Evolutionary conservation across 2,888 invertebrate species (phyloP), one percentile per base, ranked within the genome.

Genomic region (Drosophila acutilabella): DNA sequence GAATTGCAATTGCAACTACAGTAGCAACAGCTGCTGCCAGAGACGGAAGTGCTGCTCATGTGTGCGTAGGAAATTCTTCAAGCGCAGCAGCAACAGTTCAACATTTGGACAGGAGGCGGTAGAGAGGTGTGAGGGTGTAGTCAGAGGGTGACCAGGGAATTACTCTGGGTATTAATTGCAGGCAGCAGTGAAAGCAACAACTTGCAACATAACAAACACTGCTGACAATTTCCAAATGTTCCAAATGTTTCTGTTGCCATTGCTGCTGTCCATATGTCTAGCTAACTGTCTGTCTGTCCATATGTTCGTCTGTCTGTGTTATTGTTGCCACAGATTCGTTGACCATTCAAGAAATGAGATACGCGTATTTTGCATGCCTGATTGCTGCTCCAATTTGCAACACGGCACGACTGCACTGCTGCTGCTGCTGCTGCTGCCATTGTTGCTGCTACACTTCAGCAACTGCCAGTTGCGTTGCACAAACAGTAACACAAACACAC

Each of bases 391-490:
- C 74, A 72, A 65, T 78, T 80, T 62, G 65, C 48, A 64, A 58
- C 78, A 77, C 64, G 73, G 50, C 60, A 67, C 40, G 61, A 40
- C 57, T 38, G 26, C 42, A 58, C 54, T 64, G 80, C 56, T 67
- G 66, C 67, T 66, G 79, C 80, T n/a, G n/a, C n/a, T n/a, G n/a
- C 20, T 66, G 77, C 82, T 26, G 26, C 47, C 48, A 60, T 58
- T 64, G 80, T 61, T 67, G 69, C 68, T 66, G 80, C 82, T 66
- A 79, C 82, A 79, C 86, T 77, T 54, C 68, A 85, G 82, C 80
- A 72, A 74, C 80, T 82, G 64, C 41, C 88, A 77, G 41, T 58
- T 23, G 61, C 61, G 74, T 80, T 88, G 80, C 77, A 85, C 68
- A 88, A 81, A 78, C 56, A 64, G 26, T 40, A 41, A 53, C 40